These are phyloP conservation scores for Benitochromis conjunctus DNA, from an alignment of 2,113 vertebrate genomes.

Conservation along the genomic window DNA sequence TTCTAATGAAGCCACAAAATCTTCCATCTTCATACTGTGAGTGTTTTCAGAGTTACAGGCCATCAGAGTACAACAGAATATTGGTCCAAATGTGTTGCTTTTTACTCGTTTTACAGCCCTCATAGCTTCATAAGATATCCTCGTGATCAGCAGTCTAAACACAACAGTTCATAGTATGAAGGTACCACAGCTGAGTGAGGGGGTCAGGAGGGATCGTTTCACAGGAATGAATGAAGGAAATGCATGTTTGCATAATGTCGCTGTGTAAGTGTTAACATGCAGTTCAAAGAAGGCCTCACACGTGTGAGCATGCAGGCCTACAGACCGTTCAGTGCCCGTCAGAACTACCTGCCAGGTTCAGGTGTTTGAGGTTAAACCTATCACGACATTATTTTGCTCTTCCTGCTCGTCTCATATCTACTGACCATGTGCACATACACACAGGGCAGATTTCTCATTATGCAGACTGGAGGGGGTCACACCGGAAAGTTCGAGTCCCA, in stretches of 20 bases:
- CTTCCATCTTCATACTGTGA: no score
- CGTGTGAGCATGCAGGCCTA: fast-evolving
- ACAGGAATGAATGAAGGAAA: background rate
- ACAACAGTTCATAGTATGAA: background rate
- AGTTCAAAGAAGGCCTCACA: background rate
- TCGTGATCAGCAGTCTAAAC: fast-evolving
- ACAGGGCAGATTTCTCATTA: background rate
- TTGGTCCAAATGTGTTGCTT: background rate
- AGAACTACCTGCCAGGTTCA: background rate
- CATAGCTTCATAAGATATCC: fast-evolving
- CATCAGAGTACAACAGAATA: no score
- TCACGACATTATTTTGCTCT: fast-evolving
- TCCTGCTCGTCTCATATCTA: no score
- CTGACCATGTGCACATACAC: fast-evolving
- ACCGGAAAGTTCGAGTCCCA: background rate
- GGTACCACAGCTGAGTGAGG: background rate
- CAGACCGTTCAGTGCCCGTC: background rate
- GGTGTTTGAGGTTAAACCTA: background rate
- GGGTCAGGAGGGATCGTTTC: background rate
- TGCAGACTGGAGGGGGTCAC: background rate
- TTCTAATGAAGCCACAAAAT: fast-evolving
- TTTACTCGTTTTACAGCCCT: fast-evolving
- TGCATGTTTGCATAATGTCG: background rate
- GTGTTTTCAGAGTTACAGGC: background rate
- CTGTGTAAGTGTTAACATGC: background rate